Base-by-base conservation (phyloP, 1,140 invertebrate genomes). In the Drosophila suzukii region DNA sequence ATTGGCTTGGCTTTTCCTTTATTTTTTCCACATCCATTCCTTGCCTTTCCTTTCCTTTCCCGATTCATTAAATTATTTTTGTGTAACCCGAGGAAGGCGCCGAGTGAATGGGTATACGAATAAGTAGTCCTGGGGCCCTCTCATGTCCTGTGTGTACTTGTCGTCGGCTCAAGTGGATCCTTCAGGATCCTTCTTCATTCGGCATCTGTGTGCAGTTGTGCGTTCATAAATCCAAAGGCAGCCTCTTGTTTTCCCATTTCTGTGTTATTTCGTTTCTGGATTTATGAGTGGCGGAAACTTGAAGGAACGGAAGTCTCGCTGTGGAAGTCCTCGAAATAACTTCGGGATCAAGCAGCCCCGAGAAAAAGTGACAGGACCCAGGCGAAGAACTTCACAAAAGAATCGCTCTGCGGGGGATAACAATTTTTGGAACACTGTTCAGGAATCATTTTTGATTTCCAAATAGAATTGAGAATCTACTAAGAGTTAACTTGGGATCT, bases 171-270 rank as follows among this genome's bases (percentile, higher is more conserved):
- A 89, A 89, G 84, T 89, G 75, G 50, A 50, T 67, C 61, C 46
- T 20, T 63, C 54, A 13, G 61, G 61, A 66, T 34, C 30, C 67
- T 68, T 47, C 30, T 38, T 53, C 47, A 36, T 12, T 34, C 30
- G 30, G 51, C 84, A 89, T 89, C 85, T 89, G 77, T 73, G 85
- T 62, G 55, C 84, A 89, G 80, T 84, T 89, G 84, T 78, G 77
- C 72, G 61, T 55, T 74, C 84, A 88, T 88, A 88, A 88, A 88
- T 88, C 71, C 54, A 53, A 44, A 34, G 4, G 30, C 13, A 17
- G 34, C 32, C 20, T 60, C 70, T 60, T 11, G 30, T 51, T 74
- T 17, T n/a, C 17, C 20, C 20, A 24, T 60, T 61, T 27, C 8
- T 8, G 11, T 8, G 24, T 63, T 43, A 57, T 57, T 49, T 63